Evolutionary conservation across 2,888 invertebrate species (phyloP).

Genomic region (Sclerodermus sp.): DNA sequence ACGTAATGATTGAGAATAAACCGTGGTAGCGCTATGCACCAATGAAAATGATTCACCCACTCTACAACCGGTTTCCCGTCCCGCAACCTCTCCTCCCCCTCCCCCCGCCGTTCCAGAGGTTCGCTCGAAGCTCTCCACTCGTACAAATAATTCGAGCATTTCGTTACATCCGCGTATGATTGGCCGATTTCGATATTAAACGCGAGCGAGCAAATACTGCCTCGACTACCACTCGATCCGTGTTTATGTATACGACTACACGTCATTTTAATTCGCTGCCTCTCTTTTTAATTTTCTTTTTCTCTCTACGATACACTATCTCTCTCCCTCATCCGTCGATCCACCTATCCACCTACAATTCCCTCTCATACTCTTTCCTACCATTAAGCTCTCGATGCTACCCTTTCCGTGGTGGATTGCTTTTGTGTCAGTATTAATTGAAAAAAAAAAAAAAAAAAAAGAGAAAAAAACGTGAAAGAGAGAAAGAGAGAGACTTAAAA

Average conservation of each 20-base stretch:
- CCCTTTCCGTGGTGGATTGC: constrained; percentile 22
- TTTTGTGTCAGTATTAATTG: constrained; percentile 43
- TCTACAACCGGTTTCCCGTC: neutral
- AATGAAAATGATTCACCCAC: constrained; percentile 16
- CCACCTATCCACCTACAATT: too few relatives aligned
- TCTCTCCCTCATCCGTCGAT: too few relatives aligned
- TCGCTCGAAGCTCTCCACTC: constrained; percentile 5
- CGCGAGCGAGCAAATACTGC: constrained; percentile 33
- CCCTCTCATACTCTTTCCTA: constrained; percentile 1
- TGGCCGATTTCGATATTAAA: constrained; percentile 40
- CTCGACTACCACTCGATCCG: constrained; percentile 23
- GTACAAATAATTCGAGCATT: constrained; percentile 38
- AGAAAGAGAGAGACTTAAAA: too few relatives aligned
- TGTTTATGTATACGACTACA: too few relatives aligned
- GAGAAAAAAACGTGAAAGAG: too few relatives aligned
- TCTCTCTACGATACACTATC: too few relatives aligned
- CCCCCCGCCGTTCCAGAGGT: neutral
- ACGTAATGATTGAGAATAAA: constrained; percentile 29
- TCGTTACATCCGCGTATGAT: constrained; percentile 35
- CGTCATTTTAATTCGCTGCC: too few relatives aligned
- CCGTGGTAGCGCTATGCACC: constrained; percentile 6
- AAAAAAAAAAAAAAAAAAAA: too few relatives aligned
- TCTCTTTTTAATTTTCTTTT: too few relatives aligned
- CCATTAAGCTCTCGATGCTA: constrained; percentile 10
- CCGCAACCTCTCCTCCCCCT: neutral